Evolutionary conservation across 23 tunicate genomes (phyloP).

Genomic region (Ciona savignyi): DNA sequence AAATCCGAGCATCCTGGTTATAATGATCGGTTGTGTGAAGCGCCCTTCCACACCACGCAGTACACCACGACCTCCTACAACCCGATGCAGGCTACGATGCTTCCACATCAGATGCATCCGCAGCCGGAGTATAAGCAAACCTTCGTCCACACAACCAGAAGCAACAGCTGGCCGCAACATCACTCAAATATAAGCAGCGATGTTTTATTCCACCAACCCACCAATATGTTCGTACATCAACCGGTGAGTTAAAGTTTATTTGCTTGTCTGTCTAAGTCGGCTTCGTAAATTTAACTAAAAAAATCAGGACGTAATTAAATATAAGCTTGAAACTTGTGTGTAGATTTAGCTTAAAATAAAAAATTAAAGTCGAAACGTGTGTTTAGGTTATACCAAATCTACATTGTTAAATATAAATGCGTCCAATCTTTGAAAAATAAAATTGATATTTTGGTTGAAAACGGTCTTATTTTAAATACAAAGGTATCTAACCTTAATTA

Average conservation of each 20-base stretch:
- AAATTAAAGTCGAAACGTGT: no score
- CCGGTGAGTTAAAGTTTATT: neutral
- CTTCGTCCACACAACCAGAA: neutral
- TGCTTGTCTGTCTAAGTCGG: no score
- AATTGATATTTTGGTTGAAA: no score
- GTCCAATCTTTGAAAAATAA: no score
- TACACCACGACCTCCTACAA: constrained; percentile 3
- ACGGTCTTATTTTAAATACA: no score
- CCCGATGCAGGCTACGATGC: neutral
- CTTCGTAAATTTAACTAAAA: no score
- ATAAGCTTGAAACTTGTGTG: no score
- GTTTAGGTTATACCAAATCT: no score
- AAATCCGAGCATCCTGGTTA: neutral
- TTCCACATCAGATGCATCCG: neutral
- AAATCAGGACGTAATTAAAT: no score
- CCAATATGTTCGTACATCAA: constrained; percentile 7
- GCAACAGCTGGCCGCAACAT: constrained; percentile 5
- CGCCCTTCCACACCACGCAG: neutral
- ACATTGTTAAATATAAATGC: no score
- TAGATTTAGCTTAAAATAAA: no score
- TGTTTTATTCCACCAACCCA: constrained; percentile 7
- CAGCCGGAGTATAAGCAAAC: constrained; percentile 2
- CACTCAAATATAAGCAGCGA: neutral
- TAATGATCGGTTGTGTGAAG: neutral
- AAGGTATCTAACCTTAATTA: no score